A percentile compares a stretch with the other conserved stretches of the same genome.
These are phyloP conservation scores for Myiozetetes cayanensis DNA, from an alignment of 2,113 vertebrate genomes.

Conservation along the genomic window DNA sequence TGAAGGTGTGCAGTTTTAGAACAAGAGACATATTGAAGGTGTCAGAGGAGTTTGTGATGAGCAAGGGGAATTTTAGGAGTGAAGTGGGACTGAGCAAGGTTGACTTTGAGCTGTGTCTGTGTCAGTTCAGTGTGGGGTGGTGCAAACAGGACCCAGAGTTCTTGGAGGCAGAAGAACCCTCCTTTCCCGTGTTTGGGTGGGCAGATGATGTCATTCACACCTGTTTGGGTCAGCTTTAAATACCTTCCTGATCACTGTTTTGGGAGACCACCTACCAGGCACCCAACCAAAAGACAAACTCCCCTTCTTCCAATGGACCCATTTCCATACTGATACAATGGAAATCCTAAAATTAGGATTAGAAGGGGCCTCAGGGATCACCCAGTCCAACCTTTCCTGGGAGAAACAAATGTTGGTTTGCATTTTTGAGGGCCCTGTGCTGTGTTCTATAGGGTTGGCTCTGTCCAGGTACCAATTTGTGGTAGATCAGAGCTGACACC, in stretches of 20 bases:
- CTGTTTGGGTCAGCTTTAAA: background rate
- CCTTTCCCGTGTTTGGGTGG: background rate
- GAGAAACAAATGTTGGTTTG: background rate
- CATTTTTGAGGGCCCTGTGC: background rate
- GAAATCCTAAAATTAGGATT: background rate
- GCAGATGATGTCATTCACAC: background rate
- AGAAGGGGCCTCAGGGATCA: background rate
- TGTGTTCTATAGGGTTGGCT: accelerated
- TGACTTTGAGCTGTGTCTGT: background rate
- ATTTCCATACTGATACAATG: background rate
- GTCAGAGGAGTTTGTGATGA: background rate
- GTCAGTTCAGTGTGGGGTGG: background rate
- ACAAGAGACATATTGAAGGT: background rate
- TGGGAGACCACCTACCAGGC: background rate
- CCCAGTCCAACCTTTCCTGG: background rate
- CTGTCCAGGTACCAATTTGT: background rate
- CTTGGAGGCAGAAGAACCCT: background rate
- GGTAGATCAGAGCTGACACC: background rate
- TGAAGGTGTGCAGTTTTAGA: background rate
- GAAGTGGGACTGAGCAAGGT: background rate
- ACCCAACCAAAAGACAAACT: background rate
- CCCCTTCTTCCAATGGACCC: background rate
- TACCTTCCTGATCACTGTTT: background rate
- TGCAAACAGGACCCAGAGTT: background rate
- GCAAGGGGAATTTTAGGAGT: background rate